phyloP scores from a whole-genome alignment of 2,113 vertebrate genomes.

The Hydropotes inermis region DNA sequence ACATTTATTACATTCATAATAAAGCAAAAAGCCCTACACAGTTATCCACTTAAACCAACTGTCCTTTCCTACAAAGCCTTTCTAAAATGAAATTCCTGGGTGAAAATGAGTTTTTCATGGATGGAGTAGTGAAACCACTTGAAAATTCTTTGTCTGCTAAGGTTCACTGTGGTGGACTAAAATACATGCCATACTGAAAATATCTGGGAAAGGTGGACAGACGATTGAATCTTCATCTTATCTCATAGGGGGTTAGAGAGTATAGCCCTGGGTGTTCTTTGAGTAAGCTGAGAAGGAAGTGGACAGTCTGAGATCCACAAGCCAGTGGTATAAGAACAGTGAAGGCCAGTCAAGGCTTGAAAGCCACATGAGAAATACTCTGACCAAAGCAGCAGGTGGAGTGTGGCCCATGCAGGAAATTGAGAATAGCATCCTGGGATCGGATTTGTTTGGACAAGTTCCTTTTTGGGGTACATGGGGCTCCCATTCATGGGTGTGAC shows the following conservation, averaged over 20 bases:
- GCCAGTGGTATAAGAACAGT: accelerated
- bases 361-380: neutral
- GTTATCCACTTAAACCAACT: neutral
- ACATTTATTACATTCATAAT: neutral
- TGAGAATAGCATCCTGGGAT: neutral
- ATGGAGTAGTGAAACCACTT: neutral
- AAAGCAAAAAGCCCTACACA: neutral
- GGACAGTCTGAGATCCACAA: neutral
- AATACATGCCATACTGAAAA: neutral
- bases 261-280: neutral
- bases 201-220: neutral
- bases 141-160: neutral
- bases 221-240: neutral
- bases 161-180: neutral
- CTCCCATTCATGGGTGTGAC: neutral
- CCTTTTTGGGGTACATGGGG: neutral
- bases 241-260: neutral
- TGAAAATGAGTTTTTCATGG: neutral
- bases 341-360: neutral
- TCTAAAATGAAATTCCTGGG: neutral
- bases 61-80: neutral
- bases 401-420: neutral
- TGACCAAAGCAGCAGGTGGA: neutral
- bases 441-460: neutral
- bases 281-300: neutral